A percentile compares a stretch with the other conserved stretches of the same genome.
Evolutionary conservation across 2,888 invertebrate species (phyloP).

Genomic region (Campopleginae sp.): DNA sequence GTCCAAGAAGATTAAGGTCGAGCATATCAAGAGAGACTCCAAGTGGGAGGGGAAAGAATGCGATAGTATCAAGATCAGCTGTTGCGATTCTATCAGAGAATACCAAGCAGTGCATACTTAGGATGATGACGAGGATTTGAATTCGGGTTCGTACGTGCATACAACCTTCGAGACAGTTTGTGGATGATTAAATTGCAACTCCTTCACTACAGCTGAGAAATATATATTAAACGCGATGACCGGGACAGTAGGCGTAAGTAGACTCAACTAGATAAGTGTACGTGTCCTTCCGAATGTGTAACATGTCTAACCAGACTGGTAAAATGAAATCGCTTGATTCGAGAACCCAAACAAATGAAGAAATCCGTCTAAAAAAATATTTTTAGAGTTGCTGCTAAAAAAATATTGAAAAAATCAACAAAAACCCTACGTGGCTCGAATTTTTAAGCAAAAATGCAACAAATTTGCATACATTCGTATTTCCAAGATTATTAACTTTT

Average conservation of each 20-base stretch:
- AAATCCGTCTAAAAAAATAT: neutral
- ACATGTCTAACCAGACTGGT: slow-evolving; percentile 37
- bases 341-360: neutral
- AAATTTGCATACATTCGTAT: neutral
- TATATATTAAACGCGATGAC: slow-evolving; percentile 44
- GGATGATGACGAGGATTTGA: slow-evolving; percentile 54
- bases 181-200: slow-evolving; percentile 54
- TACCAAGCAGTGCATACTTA: neutral
- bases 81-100: slow-evolving; percentile 51
- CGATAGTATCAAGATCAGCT: slow-evolving; percentile 63
- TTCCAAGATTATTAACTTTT: neutral
- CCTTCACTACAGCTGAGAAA: slow-evolving; percentile 23
- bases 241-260: slow-evolving; percentile 67
- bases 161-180: slow-evolving; percentile 46
- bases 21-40: slow-evolving; percentile 19
- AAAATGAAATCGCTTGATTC: neutral
- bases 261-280: slow-evolving; percentile 68
- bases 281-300: slow-evolving; percentile 63
- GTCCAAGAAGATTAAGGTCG: slow-evolving; percentile 27
- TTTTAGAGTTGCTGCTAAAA: neutral
- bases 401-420: neutral
- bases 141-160: slow-evolving; percentile 40
- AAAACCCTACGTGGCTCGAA: neutral
- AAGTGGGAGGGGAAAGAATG: slow-evolving; percentile 50
- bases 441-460: neutral